Percentiles rank a stretch among this genome's conserved stretches.
Evolutionary conservation across 2,888 invertebrate species (phyloP).

Genomic region (Ochlodes sylvanus): DNA sequence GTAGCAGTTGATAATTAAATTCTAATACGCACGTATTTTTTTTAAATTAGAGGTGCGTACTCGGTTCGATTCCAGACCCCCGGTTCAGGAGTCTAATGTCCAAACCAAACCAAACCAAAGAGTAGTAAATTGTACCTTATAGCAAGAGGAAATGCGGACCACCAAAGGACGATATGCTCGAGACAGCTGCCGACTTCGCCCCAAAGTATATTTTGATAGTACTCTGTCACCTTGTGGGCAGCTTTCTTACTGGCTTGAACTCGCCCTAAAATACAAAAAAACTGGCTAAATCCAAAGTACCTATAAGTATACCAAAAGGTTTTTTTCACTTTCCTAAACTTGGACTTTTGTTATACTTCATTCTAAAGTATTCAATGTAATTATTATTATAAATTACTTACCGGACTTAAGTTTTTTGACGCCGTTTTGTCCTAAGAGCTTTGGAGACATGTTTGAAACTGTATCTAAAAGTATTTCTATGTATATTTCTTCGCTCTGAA

Average conservation of each 20-base stretch:
- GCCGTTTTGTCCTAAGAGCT: conserved; percentile 86
- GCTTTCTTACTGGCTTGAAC: conserved; percentile 85
- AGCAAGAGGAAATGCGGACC: conserved; percentile 90
- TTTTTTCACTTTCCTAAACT: too few species aligned
- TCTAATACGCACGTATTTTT: too few species aligned
- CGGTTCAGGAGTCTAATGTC: too few species aligned
- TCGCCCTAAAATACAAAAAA: conserved; percentile 73
- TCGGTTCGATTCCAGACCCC: too few species aligned
- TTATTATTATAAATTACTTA: conserved; percentile 41
- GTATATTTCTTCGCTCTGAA: conserved; percentile 88
- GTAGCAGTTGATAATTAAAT: too few species aligned
- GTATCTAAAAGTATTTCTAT: conserved; percentile 86
- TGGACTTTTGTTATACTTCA: too few species aligned
- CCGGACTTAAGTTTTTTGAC: conserved; percentile 85
- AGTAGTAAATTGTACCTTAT: conserved; percentile 67
- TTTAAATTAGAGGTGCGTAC: too few species aligned
- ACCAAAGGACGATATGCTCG: conserved; percentile 94
- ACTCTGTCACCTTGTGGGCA: conserved; percentile 87
- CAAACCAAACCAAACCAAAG: too few species aligned
- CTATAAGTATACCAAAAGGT: too few species aligned
- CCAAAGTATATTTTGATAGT: conserved; percentile 91
- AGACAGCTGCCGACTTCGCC: conserved; percentile 91
- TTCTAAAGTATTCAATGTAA: too few species aligned
- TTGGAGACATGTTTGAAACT: conserved; percentile 84
- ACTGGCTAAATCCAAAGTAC: too few species aligned